These are phyloP conservation scores for Xerus inauris DNA, from an alignment of 2,113 vertebrate species.

Conservation along the genomic window DNA sequence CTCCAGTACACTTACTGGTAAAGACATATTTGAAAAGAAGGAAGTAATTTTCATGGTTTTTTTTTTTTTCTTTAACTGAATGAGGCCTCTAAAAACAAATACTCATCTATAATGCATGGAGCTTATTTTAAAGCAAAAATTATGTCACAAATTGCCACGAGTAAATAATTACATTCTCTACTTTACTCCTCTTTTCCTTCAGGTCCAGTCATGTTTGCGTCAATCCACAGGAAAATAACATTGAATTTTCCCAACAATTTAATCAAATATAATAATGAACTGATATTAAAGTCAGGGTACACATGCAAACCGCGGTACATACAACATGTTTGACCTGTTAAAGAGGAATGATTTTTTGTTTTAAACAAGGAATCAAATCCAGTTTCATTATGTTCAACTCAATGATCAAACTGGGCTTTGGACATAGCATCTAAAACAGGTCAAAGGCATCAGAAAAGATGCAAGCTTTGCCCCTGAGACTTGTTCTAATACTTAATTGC, in stretches of 20 bases:
- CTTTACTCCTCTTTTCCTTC: neutral
- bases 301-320: neutral
- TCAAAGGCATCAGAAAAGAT: neutral
- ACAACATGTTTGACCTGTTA: neutral
- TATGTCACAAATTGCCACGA: conserved; percentile 38
- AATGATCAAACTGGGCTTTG: neutral
- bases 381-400: neutral
- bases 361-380: neutral
- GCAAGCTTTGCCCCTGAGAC: neutral
- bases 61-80: neutral
- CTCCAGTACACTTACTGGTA: conserved; percentile 62
- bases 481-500: neutral
- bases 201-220: conserved; percentile 23
- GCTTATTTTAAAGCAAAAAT: conserved; percentile 71
- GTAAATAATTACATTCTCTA: conserved; percentile 54
- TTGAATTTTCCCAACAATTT: conserved; percentile 34
- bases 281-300: neutral
- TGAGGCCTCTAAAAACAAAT: conserved; percentile 63
- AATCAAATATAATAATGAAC: neutral
- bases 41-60: conserved; percentile 60
- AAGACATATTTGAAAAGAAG: conserved; percentile 57
- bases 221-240: conserved; percentile 44
- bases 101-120: conserved; percentile 63
- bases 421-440: neutral
- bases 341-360: neutral